Base-by-base conservation (phyloP, 2,888 invertebrate species). In the Athetis lepigone region DNA sequence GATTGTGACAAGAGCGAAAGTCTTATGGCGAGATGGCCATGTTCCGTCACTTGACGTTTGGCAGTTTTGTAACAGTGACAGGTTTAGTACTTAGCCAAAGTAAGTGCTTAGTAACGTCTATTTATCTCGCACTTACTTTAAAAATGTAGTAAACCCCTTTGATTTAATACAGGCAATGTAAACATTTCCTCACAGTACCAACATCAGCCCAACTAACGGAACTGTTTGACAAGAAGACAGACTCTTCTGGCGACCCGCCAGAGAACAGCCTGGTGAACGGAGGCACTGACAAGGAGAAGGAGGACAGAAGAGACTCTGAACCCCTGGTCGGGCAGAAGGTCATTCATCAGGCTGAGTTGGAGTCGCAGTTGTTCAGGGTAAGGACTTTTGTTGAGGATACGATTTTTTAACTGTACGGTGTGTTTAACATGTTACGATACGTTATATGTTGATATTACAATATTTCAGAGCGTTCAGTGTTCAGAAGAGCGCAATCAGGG, bases 281-380 rank as follows among this genome's bases (percentile, higher is more conserved):
- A 81, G 79, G 90, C 73, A 47, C 95, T 84, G 92, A 85, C 0
- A 88, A 88, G 43, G 84, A 85, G 11, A 77, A 72, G 13, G 84
- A 79, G 2, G 90, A 91, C 6, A 81, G 91, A 9, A 75, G 89
- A 2, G 91, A 93, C 40, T 91, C 92, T 0, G 93, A 91, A 52
- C 83, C 88, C 0, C 64, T 87, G 0, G 85, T 88, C 2, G 93
- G 89, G 5, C 93, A 88, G 87, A 95, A 91, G 61, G 83, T 91
- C 19, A 89, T 98, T 89, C 97, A 98, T 80, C 98, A 98, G 87
- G 98, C 98, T 0, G 98, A 98, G 92, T 93, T 98, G 69, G 98
- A 98, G 90, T 98, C 98, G 83, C 97, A 98, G 54, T 94, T 98
- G 85, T 98, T 97, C 85, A 98, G 97, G 96, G 98, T 98, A 93